Base-by-base conservation (phyloP, 2,888 invertebrate genomes). In the Spatulosminthurus flaviceps region DNA sequence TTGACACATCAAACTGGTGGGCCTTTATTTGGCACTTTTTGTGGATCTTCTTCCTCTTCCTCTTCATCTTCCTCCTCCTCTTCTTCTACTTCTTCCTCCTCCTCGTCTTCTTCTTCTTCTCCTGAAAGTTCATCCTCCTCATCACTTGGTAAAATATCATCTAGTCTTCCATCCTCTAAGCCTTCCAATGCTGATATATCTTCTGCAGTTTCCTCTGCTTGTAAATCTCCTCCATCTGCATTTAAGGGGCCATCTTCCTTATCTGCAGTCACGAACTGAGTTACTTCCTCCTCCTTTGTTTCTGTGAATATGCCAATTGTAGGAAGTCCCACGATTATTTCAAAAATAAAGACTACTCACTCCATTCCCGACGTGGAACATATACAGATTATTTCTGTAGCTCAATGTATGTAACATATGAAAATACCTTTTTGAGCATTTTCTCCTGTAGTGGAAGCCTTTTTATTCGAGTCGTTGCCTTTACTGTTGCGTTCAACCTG, bases 181-280 rank as follows among this genome's bases (percentile, higher is more conserved):
- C 73, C 81, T 60, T 85, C 85, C 74, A 84, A 66, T 7, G 81
- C 83, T 24, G 85, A 83, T 24, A 85, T 84, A 61, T 84, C 85
- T 70, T 85, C 84, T 19, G 82, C 81, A 9, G 75, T 75, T 28
- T 79, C 67, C 19, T 79, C 79, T 19, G 67, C 67, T 29, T 66
- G 42, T 19, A 29, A 73, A 24, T 71, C 78, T 11, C 64, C 78
- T 5, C 41, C 64, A 60, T 24, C 42, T 64, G 43, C 75, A 34
- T 76, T 73, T 21, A 51, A 42, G 13, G 43, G 73, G 22, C 24
- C 70, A 19, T 67, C 69, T 7, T n/a, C 60, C 41, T 70, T 76
- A n/a, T 77, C 78, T 60, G 81, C 82, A 19, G 82, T 81, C 13
- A 78, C 78, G 75, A 77, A 81, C 75, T 82, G 74, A 9, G 79